Base-by-base conservation (phyloP, 2,888 invertebrate species). In the Taenaris catops region DNA sequence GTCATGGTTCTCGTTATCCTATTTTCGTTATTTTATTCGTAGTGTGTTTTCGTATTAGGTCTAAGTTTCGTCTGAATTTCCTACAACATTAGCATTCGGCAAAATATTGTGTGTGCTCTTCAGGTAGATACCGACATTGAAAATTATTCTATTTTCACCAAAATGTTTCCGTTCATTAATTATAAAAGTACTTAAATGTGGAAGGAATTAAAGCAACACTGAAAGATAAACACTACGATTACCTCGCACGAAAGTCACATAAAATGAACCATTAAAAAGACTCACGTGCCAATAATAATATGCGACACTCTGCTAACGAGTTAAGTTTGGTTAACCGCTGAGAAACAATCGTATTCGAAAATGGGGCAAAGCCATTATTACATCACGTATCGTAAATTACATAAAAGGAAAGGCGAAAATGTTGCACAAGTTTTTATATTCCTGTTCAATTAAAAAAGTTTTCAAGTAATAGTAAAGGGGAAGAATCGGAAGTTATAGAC, bases 341-440 rank as follows among this genome's bases (percentile, higher is more conserved):
- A 46, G 54, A 61, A 71, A 68, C 64, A 68, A 73, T 69, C 61
- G 57, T 59, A 67, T 70, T 69, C 63, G 60, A 62, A 69, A 68
- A 68, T 66, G 46, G 64, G 63, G 54, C 63, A 59, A 67, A 69
- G 57, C 55, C 55, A 61, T 70, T 69, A 69, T 62, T 67, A 65
- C 67, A 71, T 66, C 4, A 16, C 26, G 8, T 8, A n/a, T 18
- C 16, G 20, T 17, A 8, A 20, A 27, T 11, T 11, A 10, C 19
- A 8, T 1, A 2, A 5, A 25, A 27, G 7, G 12, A 3, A 11
- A 20, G 8, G 12, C 20, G 18, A 14, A 5, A 20, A 8, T 11
- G 3, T n/a, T 10, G 12, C 20, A 20, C 12, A 12, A 12, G 9
- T n/a, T 16, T 2, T 29, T 20, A 12, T 20, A 12, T 8, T 8